Conservation (phyloP, 2,888 invertebrate species). For the Hypercompe scribonia region DNA sequence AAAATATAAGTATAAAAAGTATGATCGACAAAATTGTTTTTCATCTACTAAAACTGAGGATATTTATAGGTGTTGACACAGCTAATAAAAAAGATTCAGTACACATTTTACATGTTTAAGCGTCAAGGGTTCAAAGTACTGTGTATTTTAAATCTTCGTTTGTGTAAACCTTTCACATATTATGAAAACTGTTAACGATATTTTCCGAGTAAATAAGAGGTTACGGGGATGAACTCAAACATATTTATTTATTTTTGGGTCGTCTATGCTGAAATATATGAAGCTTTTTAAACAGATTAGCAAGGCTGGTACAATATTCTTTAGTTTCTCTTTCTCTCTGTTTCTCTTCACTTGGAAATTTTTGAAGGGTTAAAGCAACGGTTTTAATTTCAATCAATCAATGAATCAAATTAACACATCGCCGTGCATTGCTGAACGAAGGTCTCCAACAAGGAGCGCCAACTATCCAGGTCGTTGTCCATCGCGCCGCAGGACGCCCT, state of each 20-base stretch:
- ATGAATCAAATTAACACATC: too few species aligned
- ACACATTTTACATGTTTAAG: conserved; percentile 38
- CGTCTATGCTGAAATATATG: not conserved
- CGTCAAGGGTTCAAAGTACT: conserved; percentile 26
- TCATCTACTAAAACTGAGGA: conserved; percentile 45
- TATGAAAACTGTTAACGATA: conserved; percentile 19
- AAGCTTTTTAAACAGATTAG: not conserved
- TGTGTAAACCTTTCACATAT: conserved; percentile 21
- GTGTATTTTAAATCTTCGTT: conserved; percentile 28
- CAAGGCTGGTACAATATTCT: not conserved
- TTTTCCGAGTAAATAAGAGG: conserved; percentile 16
- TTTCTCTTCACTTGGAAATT: not conserved
- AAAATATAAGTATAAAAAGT: not conserved
- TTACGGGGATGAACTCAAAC: conserved; percentile 6
- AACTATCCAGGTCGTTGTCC: too few species aligned
- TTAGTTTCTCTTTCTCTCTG: too few species aligned
- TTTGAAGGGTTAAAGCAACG: not conserved
- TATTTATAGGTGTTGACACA: conserved; percentile 59
- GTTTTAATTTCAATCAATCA: too few species aligned
- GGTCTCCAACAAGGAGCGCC: too few species aligned
- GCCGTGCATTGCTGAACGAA: too few species aligned
- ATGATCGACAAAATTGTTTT: conserved; percentile 48
- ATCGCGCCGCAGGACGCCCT: too few species aligned
- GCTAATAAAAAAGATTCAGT: conserved; percentile 58
- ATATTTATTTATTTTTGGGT: conserved; percentile 4